Evolutionary conservation across 2,797 vertebrate species (phyloP), one percentile per base, ranked within the genome.

Genomic region (Fistularia commersonii): DNA sequence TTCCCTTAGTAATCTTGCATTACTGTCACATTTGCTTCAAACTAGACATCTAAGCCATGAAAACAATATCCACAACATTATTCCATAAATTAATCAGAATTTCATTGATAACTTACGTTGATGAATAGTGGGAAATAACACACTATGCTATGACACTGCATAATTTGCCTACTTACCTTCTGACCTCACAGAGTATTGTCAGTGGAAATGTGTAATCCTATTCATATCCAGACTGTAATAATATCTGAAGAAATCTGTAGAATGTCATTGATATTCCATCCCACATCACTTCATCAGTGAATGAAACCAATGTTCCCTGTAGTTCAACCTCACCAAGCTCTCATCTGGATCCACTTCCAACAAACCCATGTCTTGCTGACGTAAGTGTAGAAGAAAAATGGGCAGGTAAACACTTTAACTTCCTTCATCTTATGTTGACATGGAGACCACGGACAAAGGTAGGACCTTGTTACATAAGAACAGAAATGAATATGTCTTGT

Each of bases 381-480:
- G 56, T 35, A 40, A 23, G 41, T 49, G 50, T 63, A 74, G 80
- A 70, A 72, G 84, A 61, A 66, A 84, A 79, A 79, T 72, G 81
- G 89, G 88, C 66, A 14, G 79, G 77, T 23, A 74, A 48, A 11
- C 70, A 79, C 67, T 67, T 72, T 53, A 74, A 81, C 86, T 82
- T 87, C 88, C 84, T 86, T 57, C 58, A 66, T 72, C 73, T 60
- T 63, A 40, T 43, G 78, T 86, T 82, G 40, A 69, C 68, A 74
- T n/a, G 76, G 80, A 64, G 61, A 84, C 39, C 6, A 11, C 5
- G 39, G 10, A 11, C 1, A 41, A 41, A 41, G 39, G 39, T 41
- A 11, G 10, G 3, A 6, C 39, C 13, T 12, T 41, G 11, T 41
- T 9, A 11, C 10, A 11, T 11, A 11, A 6, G 2, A 5, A 41